A percentile compares a stretch with the other conserved stretches of the same genome.
Evolutionary conservation across 2,888 invertebrate genomes (phyloP).

Genomic region (Shargacucullia verbasci): DNA sequence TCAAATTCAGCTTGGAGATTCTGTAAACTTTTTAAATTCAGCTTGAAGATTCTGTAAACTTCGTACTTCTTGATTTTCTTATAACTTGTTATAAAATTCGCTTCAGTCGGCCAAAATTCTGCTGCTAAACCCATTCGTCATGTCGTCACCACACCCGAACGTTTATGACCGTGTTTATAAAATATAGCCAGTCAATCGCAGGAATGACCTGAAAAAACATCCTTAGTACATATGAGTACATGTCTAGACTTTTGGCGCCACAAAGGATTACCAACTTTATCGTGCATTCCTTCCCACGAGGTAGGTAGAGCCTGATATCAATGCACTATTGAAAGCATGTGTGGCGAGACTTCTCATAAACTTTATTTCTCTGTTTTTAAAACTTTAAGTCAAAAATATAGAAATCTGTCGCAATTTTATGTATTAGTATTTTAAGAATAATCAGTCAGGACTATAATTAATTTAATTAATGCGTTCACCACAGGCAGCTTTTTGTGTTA

Average conservation of each 20-base stretch:
- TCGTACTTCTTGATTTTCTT: too few relatives aligned
- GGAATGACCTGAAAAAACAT: constrained; percentile 40
- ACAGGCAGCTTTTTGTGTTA: too few relatives aligned
- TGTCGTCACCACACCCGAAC: constrained; percentile 24
- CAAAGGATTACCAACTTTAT: constrained; percentile 35
- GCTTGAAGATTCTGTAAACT: too few relatives aligned
- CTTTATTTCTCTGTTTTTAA: neutral
- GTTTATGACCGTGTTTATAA: constrained; percentile 44
- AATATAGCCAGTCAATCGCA: constrained; percentile 34
- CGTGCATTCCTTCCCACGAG: constrained; percentile 42
- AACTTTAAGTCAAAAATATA: too few relatives aligned
- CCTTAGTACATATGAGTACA: constrained; percentile 26
- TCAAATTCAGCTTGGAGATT: too few relatives aligned
- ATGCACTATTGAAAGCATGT: constrained; percentile 23
- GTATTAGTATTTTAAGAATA: too few relatives aligned
- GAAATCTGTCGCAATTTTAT: too few relatives aligned
- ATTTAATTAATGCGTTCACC: too few relatives aligned
- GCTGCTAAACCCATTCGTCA: constrained; percentile 8
- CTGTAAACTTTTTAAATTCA: too few relatives aligned
- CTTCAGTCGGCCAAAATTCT: neutral
- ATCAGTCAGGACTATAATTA: too few relatives aligned
- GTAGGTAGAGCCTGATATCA: constrained; percentile 19
- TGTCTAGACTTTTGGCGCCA: constrained; percentile 59
- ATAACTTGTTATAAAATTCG: neutral
- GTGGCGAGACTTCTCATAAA: constrained; percentile 2